These are phyloP conservation scores for Mastacembelus armatus DNA, from an alignment of 2,797 vertebrate species.

Conservation along the genomic window DNA sequence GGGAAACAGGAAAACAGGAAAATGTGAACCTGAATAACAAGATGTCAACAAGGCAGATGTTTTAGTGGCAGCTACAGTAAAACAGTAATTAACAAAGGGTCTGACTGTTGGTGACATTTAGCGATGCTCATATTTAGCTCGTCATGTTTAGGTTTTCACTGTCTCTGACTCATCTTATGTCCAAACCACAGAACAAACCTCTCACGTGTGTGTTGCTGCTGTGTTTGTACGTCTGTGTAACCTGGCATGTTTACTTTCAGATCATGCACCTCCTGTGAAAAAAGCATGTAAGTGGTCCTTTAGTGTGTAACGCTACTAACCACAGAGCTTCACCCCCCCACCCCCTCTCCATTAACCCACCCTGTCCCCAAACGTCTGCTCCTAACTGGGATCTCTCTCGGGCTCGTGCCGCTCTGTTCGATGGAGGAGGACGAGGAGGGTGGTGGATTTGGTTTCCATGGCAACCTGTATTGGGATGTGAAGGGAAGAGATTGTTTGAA, in stretches of 20 bases:
- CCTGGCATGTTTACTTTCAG: conserved; percentile 90
- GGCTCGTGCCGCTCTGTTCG: conserved; percentile 33
- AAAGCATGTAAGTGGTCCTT: conserved; percentile 90
- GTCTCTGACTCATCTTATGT: not conserved
- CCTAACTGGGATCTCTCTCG: conserved; percentile 11
- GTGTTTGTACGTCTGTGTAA: conserved; percentile 66
- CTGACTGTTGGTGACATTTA: too few species aligned
- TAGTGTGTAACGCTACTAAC: conserved; percentile 73
- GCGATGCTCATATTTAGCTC: too few species aligned
- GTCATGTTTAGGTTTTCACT: not conserved
- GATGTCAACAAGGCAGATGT: too few species aligned
- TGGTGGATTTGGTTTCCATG: conserved; percentile 59
- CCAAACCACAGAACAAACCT: too few species aligned
- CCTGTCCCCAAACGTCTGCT: conserved; percentile 5
- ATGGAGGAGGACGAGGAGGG: not conserved
- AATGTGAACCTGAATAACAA: too few species aligned
- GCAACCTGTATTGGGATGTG: conserved; percentile 33
- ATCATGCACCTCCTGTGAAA: conserved; percentile 87
- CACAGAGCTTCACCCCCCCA: conserved; percentile 18
- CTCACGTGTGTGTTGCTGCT: conserved; percentile 5
- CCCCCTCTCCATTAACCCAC: conserved; percentile 45
- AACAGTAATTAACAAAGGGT: too few species aligned
- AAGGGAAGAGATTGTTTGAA: conserved; percentile 18
- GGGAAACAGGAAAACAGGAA: too few species aligned
- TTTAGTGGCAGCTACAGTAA: too few species aligned